Percentiles rank a stretch among this genome's conserved stretches.
phyloP scores from a whole-genome alignment of 2,888 invertebrate species.

The Megalurothrips usitatus region DNA sequence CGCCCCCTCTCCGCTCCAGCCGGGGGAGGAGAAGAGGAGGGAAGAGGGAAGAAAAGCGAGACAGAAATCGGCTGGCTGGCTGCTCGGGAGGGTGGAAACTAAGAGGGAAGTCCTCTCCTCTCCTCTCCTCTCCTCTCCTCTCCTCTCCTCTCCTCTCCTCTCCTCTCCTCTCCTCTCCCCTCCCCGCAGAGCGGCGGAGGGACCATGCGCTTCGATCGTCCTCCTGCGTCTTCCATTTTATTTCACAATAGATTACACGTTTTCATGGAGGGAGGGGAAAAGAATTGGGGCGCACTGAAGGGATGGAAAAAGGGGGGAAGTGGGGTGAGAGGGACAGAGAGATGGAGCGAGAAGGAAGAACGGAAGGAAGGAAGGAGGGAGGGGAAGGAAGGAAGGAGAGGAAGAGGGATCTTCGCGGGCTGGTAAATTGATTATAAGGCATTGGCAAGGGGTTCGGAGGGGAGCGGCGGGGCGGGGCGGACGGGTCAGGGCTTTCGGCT shows the following conservation, averaged over 20 bases:
- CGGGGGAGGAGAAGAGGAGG: not conserved
- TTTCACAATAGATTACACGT: slow-evolving; percentile 35
- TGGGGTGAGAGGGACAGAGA: slow-evolving; percentile 30
- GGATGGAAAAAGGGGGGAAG: slow-evolving; percentile 28
- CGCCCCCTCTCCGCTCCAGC: not conserved
- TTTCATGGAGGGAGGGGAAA: slow-evolving; percentile 25
- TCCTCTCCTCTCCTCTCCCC: too few relatives aligned
- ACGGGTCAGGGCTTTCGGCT: not conserved
- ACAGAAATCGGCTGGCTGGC: not conserved
- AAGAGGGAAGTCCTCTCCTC: too few relatives aligned
- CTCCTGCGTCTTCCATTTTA: slow-evolving; percentile 32
- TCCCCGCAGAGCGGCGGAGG: not conserved
- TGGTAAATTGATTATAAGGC: slow-evolving; percentile 21
- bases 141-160: too few relatives aligned
- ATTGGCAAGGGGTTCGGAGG: slow-evolving; percentile 30
- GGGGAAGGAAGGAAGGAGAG: slow-evolving; percentile 27
- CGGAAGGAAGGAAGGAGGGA: slow-evolving; percentile 18
- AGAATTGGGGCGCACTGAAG: slow-evolving; percentile 19
- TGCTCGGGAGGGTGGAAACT: too few relatives aligned
- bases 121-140: too few relatives aligned
- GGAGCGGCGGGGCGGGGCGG: slow-evolving; percentile 20
- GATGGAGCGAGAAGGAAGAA: slow-evolving; percentile 27
- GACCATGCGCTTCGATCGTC: not conserved
- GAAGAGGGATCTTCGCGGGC: slow-evolving; percentile 3
- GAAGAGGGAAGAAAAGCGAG: not conserved